Evolutionary conservation across 2,113 vertebrate species (phyloP).

Genomic region (Zootoca vivipara): DNA sequence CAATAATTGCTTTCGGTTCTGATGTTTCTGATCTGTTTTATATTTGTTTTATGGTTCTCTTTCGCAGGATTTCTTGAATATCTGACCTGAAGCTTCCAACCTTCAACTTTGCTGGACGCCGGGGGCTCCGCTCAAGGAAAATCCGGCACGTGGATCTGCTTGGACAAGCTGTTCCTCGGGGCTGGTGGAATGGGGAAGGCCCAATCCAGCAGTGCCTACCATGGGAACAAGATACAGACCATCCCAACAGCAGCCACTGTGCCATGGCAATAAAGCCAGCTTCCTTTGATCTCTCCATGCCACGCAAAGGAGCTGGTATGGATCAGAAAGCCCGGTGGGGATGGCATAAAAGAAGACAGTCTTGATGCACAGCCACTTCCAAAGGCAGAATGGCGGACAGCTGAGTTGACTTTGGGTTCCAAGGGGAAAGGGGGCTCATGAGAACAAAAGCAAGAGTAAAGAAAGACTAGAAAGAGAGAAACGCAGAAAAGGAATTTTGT

Average conservation of each 20-base stretch:
- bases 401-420: neutral
- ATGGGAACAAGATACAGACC: neutral
- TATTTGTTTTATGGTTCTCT: no score
- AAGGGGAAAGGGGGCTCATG: neutral
- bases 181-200: neutral
- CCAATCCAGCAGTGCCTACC: neutral
- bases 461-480: neutral
- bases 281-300: accelerated
- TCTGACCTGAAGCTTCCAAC: no score
- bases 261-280: accelerated
- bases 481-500: neutral
- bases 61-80: no score
- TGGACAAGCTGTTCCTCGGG: neutral
- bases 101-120: no score
- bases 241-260: neutral
- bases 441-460: neutral
- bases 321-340: neutral
- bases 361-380: neutral
- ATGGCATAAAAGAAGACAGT: neutral
- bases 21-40: no score
- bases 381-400: neutral
- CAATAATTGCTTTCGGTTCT: no score
- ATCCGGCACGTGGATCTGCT: accelerated
- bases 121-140: neutral
- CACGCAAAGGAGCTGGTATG: neutral